Evolutionary conservation across 30 jellyfish, hydroid and myxozoan genomes (phyloP).

Genomic region (Mastigias papua): DNA sequence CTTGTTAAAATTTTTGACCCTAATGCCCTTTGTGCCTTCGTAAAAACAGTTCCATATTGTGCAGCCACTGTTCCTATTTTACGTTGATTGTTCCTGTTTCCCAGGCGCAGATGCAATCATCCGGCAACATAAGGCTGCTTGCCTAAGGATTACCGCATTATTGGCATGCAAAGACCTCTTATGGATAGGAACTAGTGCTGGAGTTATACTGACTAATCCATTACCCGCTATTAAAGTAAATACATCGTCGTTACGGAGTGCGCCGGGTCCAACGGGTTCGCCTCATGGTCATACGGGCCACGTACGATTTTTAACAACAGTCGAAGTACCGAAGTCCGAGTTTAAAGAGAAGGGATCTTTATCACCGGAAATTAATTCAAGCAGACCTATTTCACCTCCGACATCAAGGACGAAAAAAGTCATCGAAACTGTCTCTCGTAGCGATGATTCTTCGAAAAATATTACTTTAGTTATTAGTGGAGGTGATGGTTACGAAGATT

Average conservation of each 20-base stretch:
- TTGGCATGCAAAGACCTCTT: slow-evolving; percentile 95
- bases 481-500: slow-evolving; percentile 99
- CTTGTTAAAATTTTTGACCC: no score
- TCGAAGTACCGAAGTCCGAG: slow-evolving; percentile 94
- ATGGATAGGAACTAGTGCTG: slow-evolving; percentile 99
- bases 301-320: slow-evolving; percentile 97
- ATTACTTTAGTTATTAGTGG: slow-evolving; percentile 97
- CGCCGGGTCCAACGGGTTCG: slow-evolving; percentile 98
- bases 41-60: no score
- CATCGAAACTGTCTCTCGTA: slow-evolving; percentile 41
- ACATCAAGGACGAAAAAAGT: slow-evolving; percentile 56
- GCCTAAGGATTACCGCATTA: slow-evolving; percentile 97
- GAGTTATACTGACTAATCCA: slow-evolving; percentile 96
- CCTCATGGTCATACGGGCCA: slow-evolving; percentile 99
- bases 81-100: neutral
- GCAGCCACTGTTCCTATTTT: no score
- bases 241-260: slow-evolving; percentile 83
- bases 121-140: slow-evolving; percentile 98
- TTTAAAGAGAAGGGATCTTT: slow-evolving; percentile 59
- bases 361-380: slow-evolving; percentile 57
- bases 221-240: slow-evolving; percentile 88
- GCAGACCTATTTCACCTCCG: slow-evolving; percentile 41
- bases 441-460: slow-evolving; percentile 62
- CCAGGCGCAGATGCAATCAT: slow-evolving; percentile 99
- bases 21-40: no score